Base-by-base conservation (phyloP, 2,797 vertebrate species). In the Pangasius djambal region DNA sequence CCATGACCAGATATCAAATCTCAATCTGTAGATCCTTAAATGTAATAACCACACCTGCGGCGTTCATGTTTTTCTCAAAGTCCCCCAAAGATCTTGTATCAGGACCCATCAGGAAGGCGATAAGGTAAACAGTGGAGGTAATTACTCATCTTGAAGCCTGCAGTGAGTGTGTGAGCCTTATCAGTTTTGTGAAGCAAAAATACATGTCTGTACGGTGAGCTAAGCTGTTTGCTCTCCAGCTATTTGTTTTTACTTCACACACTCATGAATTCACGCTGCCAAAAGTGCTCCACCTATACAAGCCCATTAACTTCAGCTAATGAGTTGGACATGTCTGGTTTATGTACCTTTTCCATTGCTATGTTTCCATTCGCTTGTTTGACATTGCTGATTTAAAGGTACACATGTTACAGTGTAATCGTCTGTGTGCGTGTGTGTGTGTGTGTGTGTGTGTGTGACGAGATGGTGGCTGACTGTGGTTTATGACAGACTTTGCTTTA, bases 371-470 rank as follows among this genome's bases (percentile, higher is more conserved):
- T 87, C 22, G 22, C 74, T 40, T 79, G 63, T n/a, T n/a, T 50
- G 74, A 79, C 18, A 50, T 69, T 1, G 13, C 81, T 48, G 59
- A 16, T 65, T 34, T 63, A 40, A 63, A 34, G 22, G 34, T 44
- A 34, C 57, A 48, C 74, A 77, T 57, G n/a, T 57, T 57, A 34
- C 18, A 81, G n/a, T 57, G 77, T 57, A 81, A 34, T 37, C 6
- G 37, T 82, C 31, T 37, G 34, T 59, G 52, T 31, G 31, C 50
- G 44, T 75, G 40, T 44, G 44, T 44, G 20, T 75, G 74, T 78
- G 48, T 77, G 74, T 52, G 91, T 90, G 89, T 92, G 81, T 86
- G 86, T 91, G 89, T 91, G 92, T 92, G 90, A 92, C 78, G 82
- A 65, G 88, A 89, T 91, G 81, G 77, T 92, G 92, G 93, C 88